phyloP scores from a whole-genome alignment of 2,113 vertebrate species.

The Agapornis roseicollis region DNA sequence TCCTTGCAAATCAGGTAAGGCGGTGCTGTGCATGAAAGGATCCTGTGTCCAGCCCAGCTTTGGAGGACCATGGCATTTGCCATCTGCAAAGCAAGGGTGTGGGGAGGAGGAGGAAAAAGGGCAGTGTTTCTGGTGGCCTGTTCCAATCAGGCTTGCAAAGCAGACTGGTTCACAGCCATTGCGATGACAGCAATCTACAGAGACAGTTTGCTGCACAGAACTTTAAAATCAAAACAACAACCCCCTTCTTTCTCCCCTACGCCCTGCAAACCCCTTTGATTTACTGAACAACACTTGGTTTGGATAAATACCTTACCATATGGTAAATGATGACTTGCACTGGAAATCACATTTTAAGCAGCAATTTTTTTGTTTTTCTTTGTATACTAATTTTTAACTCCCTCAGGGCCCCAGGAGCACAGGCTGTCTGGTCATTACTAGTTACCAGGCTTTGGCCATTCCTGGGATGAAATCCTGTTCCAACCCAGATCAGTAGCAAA shows the following conservation, averaged over 20 bases:
- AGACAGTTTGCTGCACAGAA: background rate
- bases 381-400: constrained; percentile 25
- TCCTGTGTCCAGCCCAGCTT: background rate
- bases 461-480: background rate
- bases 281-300: constrained; percentile 13
- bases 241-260: background rate
- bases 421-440: background rate
- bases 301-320: constrained; percentile 53
- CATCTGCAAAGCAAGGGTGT: background rate
- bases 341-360: constrained; percentile 33
- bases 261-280: background rate
- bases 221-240: constrained; percentile 39
- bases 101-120: background rate
- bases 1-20: background rate
- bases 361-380: background rate
- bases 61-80: background rate
- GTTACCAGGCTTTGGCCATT: background rate
- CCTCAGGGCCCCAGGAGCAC: background rate
- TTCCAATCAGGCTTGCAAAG: background rate
- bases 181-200: background rate
- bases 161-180: background rate
- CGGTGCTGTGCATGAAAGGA: background rate
- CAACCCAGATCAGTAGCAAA: background rate
- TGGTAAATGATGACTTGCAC: constrained; percentile 53
- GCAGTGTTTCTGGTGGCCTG: background rate